Percentiles rank a stretch among this genome's conserved stretches.
phyloP scores from a whole-genome alignment of 2,888 invertebrate genomes.

The Tromatobia lineatoria region DNA sequence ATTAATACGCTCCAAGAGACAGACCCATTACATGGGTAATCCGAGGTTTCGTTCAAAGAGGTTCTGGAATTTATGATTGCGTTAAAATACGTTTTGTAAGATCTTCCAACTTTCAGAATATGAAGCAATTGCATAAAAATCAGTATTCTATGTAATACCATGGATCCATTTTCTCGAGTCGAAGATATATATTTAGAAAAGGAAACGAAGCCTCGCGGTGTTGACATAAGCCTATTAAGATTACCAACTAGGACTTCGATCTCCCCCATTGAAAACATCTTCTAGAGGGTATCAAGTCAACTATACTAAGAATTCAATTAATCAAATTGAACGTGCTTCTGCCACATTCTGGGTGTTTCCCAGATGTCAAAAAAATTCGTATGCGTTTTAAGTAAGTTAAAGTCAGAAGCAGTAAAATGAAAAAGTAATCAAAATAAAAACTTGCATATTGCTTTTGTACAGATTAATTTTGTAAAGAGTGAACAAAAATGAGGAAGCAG shows the following conservation, averaged over 20 bases:
- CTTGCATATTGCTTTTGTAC: no score
- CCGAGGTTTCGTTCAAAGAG: not conserved
- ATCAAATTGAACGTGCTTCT: constrained; percentile 73
- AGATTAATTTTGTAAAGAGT: no score
- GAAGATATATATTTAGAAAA: not conserved
- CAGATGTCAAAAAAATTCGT: not conserved
- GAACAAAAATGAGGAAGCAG: no score
- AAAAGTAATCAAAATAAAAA: not conserved
- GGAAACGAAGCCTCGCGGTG: not conserved
- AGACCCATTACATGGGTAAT: not conserved
- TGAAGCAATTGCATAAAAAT: not conserved
- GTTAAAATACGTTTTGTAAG: not conserved
- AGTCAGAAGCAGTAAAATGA: not conserved
- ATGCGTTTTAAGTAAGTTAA: not conserved
- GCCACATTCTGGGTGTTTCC: not conserved
- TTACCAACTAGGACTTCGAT: constrained; percentile 11
- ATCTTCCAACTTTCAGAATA: not conserved
- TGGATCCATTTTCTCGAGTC: not conserved
- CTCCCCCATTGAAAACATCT: not conserved
- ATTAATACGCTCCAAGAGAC: not conserved
- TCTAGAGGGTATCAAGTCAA: constrained; percentile 8
- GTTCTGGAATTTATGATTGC: not conserved
- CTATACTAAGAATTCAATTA: constrained; percentile 74
- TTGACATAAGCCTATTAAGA: constrained; percentile 14
- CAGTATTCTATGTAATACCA: not conserved